Evolutionary conservation across 2,797 vertebrate genomes (phyloP).

Genomic region (Adelosebastes latens): DNA sequence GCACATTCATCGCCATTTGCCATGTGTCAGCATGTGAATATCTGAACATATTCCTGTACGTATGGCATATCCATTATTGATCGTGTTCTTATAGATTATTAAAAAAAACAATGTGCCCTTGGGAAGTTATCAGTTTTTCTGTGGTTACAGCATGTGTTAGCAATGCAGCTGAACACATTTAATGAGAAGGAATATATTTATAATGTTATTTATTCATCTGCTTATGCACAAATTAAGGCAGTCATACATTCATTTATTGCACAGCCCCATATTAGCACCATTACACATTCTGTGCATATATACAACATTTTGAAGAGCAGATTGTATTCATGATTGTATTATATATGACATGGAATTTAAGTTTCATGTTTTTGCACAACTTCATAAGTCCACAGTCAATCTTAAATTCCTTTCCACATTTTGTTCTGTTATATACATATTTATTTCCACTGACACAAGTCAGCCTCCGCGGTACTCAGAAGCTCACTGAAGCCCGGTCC

Average conservation of each 20-base stretch:
- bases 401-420: background rate
- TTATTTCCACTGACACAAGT: slow-evolving; percentile 54
- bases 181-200: slow-evolving; percentile 44
- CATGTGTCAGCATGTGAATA: background rate
- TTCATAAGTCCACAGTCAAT: background rate
- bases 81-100: background rate
- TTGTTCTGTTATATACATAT: slow-evolving; percentile 44
- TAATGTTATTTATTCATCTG: slow-evolving; percentile 44
- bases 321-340: background rate
- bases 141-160: slow-evolving; percentile 1
- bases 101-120: background rate
- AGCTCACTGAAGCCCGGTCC: slow-evolving; percentile 69
- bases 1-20: background rate
- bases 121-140: slow-evolving; percentile 11
- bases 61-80: slow-evolving; percentile 24
- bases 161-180: slow-evolving; percentile 9
- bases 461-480: slow-evolving; percentile 53
- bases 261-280: background rate
- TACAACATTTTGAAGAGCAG: background rate
- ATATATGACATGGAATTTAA: background rate
- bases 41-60: slow-evolving; percentile 5
- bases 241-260: slow-evolving; percentile 12
- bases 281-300: background rate
- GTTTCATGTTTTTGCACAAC: background rate
- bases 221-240: slow-evolving; percentile 29